Conservation (phyloP, 2,113 vertebrate species). For the Heterocephalus glaber region DNA sequence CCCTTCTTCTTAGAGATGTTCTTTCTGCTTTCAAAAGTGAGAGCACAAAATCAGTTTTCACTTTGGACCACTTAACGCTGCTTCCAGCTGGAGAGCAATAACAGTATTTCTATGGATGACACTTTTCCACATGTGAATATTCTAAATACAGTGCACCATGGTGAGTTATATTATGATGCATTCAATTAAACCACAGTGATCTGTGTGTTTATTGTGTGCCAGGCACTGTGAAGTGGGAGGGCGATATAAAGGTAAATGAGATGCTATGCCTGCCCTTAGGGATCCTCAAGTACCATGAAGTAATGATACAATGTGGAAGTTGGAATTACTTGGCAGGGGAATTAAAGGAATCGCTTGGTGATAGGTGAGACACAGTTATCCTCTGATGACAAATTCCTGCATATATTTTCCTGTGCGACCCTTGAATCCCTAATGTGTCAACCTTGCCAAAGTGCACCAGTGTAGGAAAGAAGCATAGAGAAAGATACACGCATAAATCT, state of each 20-base stretch:
- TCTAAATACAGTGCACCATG: not conserved
- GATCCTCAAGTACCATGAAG: not conserved
- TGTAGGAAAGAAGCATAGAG: not conserved
- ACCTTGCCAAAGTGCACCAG: not conserved
- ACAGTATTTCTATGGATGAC: not conserved
- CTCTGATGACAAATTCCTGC: not conserved
- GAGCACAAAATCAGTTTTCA: not conserved
- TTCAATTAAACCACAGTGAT: not conserved
- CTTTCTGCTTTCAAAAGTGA: constrained; percentile 31
- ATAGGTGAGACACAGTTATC: not conserved
- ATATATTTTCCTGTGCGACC: not conserved
- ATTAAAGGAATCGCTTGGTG: not conserved
- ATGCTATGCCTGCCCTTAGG: rapidly evolving
- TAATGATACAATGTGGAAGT: not conserved
- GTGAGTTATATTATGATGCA: not conserved
- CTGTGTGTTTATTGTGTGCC: not conserved
- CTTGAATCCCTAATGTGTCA: not conserved
- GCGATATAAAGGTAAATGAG: not conserved
- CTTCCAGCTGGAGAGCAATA: not conserved
- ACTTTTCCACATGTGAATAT: not conserved
- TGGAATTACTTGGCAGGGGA: not conserved
- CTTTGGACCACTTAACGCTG: not conserved
- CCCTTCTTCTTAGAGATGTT: constrained; percentile 19
- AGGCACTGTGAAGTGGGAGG: not conserved
- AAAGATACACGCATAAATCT: not conserved